Evolutionary conservation across 64 coral and sea anemone genomes (phyloP), one percentile per base, ranked within the genome.

Genomic region (Acropora yongei): DNA sequence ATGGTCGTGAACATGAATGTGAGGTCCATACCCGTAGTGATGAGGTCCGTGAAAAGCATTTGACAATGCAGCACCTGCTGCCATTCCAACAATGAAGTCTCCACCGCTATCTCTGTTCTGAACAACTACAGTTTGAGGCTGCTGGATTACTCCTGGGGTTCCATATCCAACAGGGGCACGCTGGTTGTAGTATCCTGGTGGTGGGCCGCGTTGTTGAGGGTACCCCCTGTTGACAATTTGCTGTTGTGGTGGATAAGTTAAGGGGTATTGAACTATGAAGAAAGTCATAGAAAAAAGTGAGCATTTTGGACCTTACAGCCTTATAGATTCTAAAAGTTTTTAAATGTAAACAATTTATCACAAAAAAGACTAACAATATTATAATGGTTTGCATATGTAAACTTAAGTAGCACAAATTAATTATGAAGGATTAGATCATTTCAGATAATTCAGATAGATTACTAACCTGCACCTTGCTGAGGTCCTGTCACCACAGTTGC

Each of bases 21-120:
- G 72, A 49, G 74, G 18, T 13, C 86, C 85, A 11, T 77, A 9
- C 0, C 76, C 74, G 49, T 90, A 90, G 57, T 93, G 79, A n/a
- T 80, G 77, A 74, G 83, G 91, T 16, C 91, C 82, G 40, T 87
- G 91, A 57, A 93, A 40, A 20, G 91, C 83, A 93, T 93, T 93
- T 71, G 57, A 67, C 47, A 93, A 79, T 40, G 87, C 77, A 6
- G 91, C 91, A 63, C 91, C 91, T 41, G 91, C 76, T 87, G 91
- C 91, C 91, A 87, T 80, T 7, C 91, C 91, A 73, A 87, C 84
- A 41, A 93, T 65, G 12, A 93, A 77, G 55, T 93, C 83, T 0
- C 84, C 77, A 6, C 74, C 82, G 20, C 61, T 93, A 7, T 82
- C 84, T 13, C 84, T 87, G 75, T 93, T 66, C 76, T 93, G 82